phyloP scores from a whole-genome alignment of 2,113 vertebrate genomes.

The Lampris incognitus region DNA sequence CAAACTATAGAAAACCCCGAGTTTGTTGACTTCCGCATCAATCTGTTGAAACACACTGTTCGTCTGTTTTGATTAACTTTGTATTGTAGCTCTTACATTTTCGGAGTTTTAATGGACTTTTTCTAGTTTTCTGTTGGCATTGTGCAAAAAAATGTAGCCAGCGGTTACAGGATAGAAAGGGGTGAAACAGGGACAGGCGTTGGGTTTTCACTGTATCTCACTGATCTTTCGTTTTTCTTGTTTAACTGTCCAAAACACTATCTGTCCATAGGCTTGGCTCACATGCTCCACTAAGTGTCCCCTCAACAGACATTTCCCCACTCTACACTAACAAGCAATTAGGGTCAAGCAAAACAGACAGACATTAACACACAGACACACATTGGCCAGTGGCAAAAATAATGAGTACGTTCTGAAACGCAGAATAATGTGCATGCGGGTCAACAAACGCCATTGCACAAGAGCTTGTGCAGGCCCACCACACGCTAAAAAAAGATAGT shows the following conservation, averaged over 20 bases:
- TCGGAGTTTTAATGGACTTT: not conserved
- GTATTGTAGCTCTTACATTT: not conserved
- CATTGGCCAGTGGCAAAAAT: not conserved
- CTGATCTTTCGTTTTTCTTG: constrained; percentile 36
- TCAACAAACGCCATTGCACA: too few species aligned
- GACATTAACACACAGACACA: not conserved
- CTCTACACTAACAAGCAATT: constrained; percentile 52
- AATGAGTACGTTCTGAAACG: not conserved
- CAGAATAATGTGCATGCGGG: not conserved
- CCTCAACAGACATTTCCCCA: constrained; percentile 58
- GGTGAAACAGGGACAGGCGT: not conserved
- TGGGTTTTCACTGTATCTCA: constrained; percentile 26
- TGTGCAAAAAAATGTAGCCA: not conserved
- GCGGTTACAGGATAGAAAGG: not conserved
- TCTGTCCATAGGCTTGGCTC: constrained; percentile 42
- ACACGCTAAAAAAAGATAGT: not conserved
- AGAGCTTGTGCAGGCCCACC: not conserved
- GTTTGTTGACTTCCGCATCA: constrained; percentile 8
- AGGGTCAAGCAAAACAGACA: constrained; percentile 9
- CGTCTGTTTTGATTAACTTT: constrained; percentile 33
- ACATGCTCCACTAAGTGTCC: constrained; percentile 53
- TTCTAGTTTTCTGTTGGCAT: constrained; percentile 11
- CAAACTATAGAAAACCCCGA: constrained; percentile 38
- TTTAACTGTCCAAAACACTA: constrained; percentile 18
- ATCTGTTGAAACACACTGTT: constrained; percentile 10